Conservation (phyloP, 1,140 invertebrate genomes). For the Aphis craccivora region DNA sequence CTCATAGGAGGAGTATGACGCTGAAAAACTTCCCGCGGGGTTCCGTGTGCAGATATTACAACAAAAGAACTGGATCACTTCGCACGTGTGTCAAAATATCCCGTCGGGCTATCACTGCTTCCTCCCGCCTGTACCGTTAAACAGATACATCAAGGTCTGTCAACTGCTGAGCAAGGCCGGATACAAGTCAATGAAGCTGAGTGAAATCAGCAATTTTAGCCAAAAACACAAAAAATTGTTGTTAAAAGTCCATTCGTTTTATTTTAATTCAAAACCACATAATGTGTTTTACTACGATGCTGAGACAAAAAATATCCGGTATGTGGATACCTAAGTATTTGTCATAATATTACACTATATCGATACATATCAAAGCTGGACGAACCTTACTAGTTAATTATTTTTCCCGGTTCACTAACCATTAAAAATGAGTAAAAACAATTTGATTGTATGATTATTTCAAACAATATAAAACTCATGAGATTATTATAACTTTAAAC, state of each 20-base stretch:
- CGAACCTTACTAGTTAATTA: not conserved
- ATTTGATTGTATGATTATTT: too few relatives aligned
- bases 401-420: not conserved
- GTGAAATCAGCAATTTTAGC: too few relatives aligned
- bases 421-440: too few relatives aligned
- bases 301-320: not conserved
- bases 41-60: not conserved
- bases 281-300: not conserved
- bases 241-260: too few relatives aligned
- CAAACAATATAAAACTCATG: too few relatives aligned
- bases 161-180: not conserved
- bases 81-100: not conserved
- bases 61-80: too few relatives aligned
- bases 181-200: too few relatives aligned
- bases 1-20: not conserved
- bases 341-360: not conserved
- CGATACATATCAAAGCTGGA: not conserved
- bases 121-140: not conserved
- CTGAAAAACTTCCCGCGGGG: fast-evolving
- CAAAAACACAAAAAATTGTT: too few relatives aligned
- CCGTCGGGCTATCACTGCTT: not conserved
- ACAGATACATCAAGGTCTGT: too few relatives aligned
- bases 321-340: not conserved
- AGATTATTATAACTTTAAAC: too few relatives aligned
- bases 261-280: not conserved